Evolutionary conservation across 23 tunicate species (phyloP).

Genomic region (Clavelina lepadiformis): DNA sequence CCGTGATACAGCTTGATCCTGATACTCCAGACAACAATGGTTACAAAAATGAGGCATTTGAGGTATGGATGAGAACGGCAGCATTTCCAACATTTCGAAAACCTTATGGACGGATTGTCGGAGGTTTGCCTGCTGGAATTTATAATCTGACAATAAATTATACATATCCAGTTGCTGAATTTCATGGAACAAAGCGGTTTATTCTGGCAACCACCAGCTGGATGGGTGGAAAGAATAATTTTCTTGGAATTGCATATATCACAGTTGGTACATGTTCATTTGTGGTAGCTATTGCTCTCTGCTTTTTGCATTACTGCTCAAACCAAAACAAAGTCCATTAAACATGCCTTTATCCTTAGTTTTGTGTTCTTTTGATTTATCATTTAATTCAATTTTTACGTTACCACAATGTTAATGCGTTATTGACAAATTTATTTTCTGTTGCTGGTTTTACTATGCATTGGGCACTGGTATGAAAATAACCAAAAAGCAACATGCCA

Average conservation of each 20-base stretch:
- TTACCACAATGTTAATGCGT: no score
- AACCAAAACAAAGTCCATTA: no score
- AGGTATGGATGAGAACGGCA: slow-evolving; percentile 99
- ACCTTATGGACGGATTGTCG: slow-evolving; percentile 54
- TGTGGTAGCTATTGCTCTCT: slow-evolving; percentile 41
- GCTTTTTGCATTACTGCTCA: slow-evolving; percentile 26
- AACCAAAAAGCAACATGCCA: no score
- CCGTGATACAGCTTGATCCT: slow-evolving; percentile 53
- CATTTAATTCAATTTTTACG: no score
- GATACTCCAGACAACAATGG: slow-evolving; percentile 54
- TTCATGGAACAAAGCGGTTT: slow-evolving; percentile 77
- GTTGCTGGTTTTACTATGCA: no score
- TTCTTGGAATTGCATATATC: slow-evolving; percentile 84
- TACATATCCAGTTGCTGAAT: slow-evolving; percentile 78
- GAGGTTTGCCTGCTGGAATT: slow-evolving; percentile 36
- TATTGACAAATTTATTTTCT: no score
- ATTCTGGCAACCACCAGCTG: slow-evolving; percentile 80
- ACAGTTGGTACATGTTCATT: slow-evolving; percentile 68
- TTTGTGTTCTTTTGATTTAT: no score
- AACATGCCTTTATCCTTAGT: no score
- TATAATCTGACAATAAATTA: slow-evolving; percentile 51
- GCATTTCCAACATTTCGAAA: slow-evolving; percentile 95
- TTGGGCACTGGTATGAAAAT: no score
- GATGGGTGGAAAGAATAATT: slow-evolving; percentile 94
- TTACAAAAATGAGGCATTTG: slow-evolving; percentile 84